Base-by-base conservation (phyloP, 2,113 vertebrate species). In the Brachyistius frenatus region DNA sequence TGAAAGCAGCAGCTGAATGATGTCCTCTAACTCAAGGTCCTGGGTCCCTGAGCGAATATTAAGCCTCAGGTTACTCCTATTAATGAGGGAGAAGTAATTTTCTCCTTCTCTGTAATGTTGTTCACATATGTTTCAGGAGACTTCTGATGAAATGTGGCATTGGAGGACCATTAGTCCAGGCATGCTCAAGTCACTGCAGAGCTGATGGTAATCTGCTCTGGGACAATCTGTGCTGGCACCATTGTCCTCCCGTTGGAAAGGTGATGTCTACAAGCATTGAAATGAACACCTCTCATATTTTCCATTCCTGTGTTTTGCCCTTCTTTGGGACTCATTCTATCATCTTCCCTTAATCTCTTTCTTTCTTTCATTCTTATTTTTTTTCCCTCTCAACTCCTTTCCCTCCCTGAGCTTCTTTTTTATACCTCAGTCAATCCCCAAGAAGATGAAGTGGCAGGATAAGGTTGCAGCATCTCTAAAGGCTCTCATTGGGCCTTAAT, bases 401-500 rank as follows among this genome's bases (percentile, higher is more conserved):
- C 52, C 9, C 70, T 63, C 54, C 41, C 5, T 3, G 15, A 46
- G 63, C 63, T 76, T 7, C 14, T 57, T 23, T 76, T 75, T 81
- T 88, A 88, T 79, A 90, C 80, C 61, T 58, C 84, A 70, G 88
- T 90, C 86, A 81, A 82, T 91, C 80, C 69, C 52, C 15, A 54
- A 57, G 76, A 83, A 93, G 93, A 93, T 92, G 87, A 89, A 92
- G 76, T 36, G 72, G 83, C 78, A 80, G 80, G 89, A 93, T 92
- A 92, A 93, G 92, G 89, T 92, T 75, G 67, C 70, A 58, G 73
- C 79, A 88, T 91, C 88, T 84, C 85, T 91, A 88, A 91, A 83
- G 86, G 75, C 89, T 90, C 88, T 91, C 80, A 86, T 82, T 80
- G 83, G 85, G 69, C 84, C 84, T 86, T 93, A 94, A 94, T 95